phyloP scores from a whole-genome alignment of 2,888 invertebrate species.

The Serrognathus titanus region DNA sequence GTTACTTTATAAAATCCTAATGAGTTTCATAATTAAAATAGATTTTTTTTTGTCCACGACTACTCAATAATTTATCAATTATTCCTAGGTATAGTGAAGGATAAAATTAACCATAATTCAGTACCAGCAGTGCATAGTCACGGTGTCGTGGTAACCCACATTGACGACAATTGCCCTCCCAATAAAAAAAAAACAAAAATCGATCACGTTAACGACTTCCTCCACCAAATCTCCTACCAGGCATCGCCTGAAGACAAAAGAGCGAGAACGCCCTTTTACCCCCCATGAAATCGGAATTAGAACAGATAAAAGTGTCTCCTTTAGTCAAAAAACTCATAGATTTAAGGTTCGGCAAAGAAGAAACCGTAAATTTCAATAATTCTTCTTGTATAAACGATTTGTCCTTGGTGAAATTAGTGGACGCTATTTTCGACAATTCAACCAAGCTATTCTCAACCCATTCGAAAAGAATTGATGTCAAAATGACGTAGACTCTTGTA shows the following conservation, averaged over 20 bases:
- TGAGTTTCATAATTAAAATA: too few species aligned
- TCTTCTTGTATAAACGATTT: constrained; percentile 55
- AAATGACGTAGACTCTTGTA: too few species aligned
- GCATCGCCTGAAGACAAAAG: constrained; percentile 36
- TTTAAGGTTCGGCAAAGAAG: constrained; percentile 52
- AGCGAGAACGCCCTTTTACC: constrained; percentile 22
- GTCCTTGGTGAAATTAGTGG: constrained; percentile 60
- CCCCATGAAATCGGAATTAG: too few species aligned
- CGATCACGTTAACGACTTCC: constrained; percentile 42
- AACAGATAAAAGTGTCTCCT: constrained; percentile 53
- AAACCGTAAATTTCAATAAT: constrained; percentile 42
- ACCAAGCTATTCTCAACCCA: too few species aligned
- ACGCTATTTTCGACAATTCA: constrained; percentile 59
- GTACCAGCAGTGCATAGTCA: too few species aligned
- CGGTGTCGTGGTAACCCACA: too few species aligned
- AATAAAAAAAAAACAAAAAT: constrained; percentile 44
- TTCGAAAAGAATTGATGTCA: too few species aligned
- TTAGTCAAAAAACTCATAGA: constrained; percentile 59
- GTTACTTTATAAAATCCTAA: too few species aligned
- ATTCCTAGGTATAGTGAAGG: too few species aligned
- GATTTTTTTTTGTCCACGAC: too few species aligned
- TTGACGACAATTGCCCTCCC: constrained; percentile 41
- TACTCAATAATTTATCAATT: too few species aligned
- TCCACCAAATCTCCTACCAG: constrained; percentile 39
- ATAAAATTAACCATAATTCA: too few species aligned